phyloP scores from a whole-genome alignment of 2,888 invertebrate species.

The Caenorhabditis afra region DNA sequence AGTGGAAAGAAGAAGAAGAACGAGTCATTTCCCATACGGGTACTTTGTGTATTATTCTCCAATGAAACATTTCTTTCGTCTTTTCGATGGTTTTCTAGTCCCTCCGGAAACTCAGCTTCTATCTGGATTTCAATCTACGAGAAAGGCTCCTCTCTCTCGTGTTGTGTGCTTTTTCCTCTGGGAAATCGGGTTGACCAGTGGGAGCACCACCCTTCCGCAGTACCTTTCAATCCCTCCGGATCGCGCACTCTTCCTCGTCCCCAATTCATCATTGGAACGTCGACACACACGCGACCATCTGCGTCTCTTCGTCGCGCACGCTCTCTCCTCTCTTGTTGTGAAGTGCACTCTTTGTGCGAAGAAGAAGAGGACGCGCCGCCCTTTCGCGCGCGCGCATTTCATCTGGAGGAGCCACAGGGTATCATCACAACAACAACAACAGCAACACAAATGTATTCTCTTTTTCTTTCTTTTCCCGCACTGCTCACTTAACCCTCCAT shows the following conservation, averaged over 20 bases:
- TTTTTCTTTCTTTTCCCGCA: slow-evolving; percentile 9
- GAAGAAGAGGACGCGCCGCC: slow-evolving; percentile 27
- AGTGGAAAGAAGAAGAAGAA: no score
- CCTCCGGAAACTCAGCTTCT: background rate
- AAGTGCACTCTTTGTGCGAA: slow-evolving; percentile 22
- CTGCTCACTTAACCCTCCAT: background rate
- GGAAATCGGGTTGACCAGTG: slow-evolving; percentile 6
- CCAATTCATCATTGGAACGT: slow-evolving; percentile 59
- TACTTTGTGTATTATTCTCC: no score
- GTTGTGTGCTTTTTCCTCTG: slow-evolving; percentile 7
- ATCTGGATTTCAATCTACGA: slow-evolving; percentile 5
- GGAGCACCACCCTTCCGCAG: background rate
- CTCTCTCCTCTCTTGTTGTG: slow-evolving; percentile 41
- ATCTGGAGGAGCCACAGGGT: slow-evolving; percentile 43
- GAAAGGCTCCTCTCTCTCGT: background rate
- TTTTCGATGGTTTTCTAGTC: no score
- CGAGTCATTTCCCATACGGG: no score
- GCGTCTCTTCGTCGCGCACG: slow-evolving; percentile 31
- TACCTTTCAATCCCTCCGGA: slow-evolving; percentile 21
- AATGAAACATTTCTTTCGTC: no score
- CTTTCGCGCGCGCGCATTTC: slow-evolving; percentile 21
- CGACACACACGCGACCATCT: slow-evolving; percentile 36
- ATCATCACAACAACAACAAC: slow-evolving; percentile 46
- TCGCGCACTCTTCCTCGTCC: background rate
- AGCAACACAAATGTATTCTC: background rate